phyloP scores from a whole-genome alignment of 2,113 vertebrate genomes.

The Rhizomys pruinosus region DNA sequence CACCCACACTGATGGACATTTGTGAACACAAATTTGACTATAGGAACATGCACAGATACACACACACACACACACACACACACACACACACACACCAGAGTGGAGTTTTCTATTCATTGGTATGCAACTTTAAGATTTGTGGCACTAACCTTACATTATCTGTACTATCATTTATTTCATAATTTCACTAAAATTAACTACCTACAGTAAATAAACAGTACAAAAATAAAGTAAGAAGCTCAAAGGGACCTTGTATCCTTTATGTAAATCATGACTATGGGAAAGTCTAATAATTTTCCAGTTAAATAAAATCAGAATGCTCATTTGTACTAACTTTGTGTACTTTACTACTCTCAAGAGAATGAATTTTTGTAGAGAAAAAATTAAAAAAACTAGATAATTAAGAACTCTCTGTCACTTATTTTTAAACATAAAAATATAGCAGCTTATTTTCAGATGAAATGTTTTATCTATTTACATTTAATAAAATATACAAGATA shows the following conservation, averaged over 20 bases:
- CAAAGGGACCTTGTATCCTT: not conserved
- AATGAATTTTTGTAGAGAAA: not conserved
- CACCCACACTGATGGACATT: no score
- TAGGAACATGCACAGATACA: no score
- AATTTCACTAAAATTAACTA: not conserved
- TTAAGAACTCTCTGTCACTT: not conserved
- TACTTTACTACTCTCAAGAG: no score
- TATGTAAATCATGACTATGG: not conserved
- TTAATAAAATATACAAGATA: not conserved
- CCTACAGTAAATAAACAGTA: not conserved
- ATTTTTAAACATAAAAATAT: not conserved
- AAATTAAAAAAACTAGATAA: not conserved
- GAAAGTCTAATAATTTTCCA: not conserved
- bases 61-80: no score
- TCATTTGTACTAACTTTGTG: no score
- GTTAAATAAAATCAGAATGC: not conserved
- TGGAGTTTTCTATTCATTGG: no score
- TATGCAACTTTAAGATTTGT: not conserved
- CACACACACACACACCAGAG: no score
- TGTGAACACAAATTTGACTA: no score
- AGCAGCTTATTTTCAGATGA: not conserved
- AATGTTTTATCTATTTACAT: not conserved
- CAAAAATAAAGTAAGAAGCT: not conserved
- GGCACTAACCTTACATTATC: not conserved
- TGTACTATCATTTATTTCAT: not conserved